Evolutionary conservation across 2,797 vertebrate species (phyloP).

Genomic region (Cyclopterus lumpus): DNA sequence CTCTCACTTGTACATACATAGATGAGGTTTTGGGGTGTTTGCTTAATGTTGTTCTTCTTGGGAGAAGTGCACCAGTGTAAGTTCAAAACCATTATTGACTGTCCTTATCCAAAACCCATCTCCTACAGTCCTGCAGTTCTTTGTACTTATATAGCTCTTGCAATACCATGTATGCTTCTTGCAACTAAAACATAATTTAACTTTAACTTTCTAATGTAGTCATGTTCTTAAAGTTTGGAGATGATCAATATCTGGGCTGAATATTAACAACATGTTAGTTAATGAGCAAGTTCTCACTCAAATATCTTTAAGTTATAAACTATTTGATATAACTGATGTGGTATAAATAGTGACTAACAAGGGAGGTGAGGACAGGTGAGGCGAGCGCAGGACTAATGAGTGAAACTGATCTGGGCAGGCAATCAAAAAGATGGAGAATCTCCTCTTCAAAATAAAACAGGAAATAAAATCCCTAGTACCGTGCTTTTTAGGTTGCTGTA

Average conservation of each 20-base stretch:
- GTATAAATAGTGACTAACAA: too few species aligned
- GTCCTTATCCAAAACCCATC: neutral
- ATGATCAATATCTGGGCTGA: neutral
- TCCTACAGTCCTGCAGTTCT: too few species aligned
- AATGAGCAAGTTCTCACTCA: neutral
- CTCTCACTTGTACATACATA: conserved; percentile 11
- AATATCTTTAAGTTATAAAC: neutral
- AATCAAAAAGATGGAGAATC: too few species aligned
- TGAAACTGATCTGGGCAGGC: too few species aligned
- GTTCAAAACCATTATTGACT: neutral
- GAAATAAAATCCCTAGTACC: too few species aligned
- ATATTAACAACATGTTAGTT: neutral
- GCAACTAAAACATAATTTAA: neutral
- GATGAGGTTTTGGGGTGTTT: neutral
- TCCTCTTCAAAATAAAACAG: too few species aligned
- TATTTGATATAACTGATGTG: neutral
- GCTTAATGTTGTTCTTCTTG: neutral
- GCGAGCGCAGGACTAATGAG: too few species aligned
- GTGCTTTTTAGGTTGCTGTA: neutral
- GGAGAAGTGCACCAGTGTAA: neutral
- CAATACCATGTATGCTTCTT: neutral
- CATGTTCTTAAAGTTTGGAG: neutral
- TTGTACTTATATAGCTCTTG: too few species aligned
- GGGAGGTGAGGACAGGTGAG: too few species aligned
- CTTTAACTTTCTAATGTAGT: neutral